Conservation (phyloP, 2,113 vertebrate genomes). For the Tachycineta bicolor region DNA sequence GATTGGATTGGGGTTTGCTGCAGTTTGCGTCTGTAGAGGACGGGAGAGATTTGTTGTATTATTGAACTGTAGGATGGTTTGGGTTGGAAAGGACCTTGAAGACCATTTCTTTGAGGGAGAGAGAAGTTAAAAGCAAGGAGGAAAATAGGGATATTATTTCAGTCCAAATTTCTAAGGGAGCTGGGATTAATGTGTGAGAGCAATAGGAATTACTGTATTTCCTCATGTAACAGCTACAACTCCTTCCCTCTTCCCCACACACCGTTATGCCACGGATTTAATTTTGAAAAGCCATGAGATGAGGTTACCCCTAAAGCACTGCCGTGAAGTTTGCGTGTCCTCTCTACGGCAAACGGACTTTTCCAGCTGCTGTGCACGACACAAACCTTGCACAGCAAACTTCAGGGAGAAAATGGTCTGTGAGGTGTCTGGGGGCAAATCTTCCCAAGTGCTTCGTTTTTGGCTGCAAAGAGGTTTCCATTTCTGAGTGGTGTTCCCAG, state of each 20-base stretch:
- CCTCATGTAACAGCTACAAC: not conserved
- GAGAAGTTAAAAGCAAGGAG: not conserved
- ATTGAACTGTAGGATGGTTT: not conserved
- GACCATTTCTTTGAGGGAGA: not conserved
- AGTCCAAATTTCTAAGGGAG: not conserved
- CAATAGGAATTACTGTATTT: not conserved
- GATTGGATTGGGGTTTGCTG: not conserved
- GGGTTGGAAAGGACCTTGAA: not conserved
- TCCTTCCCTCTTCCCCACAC: not conserved
- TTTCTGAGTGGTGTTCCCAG: not conserved
- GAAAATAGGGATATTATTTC: not conserved
- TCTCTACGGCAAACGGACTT: not conserved
- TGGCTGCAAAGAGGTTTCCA: not conserved
- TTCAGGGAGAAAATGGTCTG: not conserved
- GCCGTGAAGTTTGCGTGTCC: rapidly evolving
- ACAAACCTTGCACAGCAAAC: not conserved
- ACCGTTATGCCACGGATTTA: not conserved
- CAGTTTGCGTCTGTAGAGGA: not conserved
- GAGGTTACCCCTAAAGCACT: not conserved
- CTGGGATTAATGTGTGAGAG: not conserved
- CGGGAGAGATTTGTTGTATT: not conserved
- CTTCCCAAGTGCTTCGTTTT: not conserved
- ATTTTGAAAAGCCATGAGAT: not conserved
- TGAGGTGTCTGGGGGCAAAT: not conserved
- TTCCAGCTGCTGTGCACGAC: not conserved